Percentiles rank a stretch among this genome's conserved stretches.
Evolutionary conservation across 2,113 vertebrate genomes (phyloP).

Genomic region (Rhinogobius similis): DNA sequence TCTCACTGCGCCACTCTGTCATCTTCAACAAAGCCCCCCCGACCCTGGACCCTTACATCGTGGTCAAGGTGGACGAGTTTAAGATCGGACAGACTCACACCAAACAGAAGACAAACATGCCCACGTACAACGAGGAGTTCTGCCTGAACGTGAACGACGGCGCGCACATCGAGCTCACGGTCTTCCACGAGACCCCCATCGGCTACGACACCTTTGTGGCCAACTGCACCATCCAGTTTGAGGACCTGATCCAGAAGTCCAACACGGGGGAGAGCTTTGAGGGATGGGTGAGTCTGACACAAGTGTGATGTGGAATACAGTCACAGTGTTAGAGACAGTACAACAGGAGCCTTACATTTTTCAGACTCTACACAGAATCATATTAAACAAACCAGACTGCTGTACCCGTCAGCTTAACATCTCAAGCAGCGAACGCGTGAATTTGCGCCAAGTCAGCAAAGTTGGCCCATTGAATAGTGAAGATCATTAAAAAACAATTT

Average conservation of each 20-base stretch:
- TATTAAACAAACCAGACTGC: too few relatives aligned
- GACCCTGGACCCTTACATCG: constrained; percentile 90
- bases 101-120: constrained; percentile 94
- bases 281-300: constrained; percentile 89
- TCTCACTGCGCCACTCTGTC: constrained; percentile 88
- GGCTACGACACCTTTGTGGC: constrained; percentile 98
- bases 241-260: constrained; percentile 83
- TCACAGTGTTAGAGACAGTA: not conserved
- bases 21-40: constrained; percentile 85
- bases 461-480: too few relatives aligned
- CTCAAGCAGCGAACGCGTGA: too few relatives aligned
- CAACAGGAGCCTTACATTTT: not conserved
- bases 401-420: too few relatives aligned
- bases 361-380: too few relatives aligned
- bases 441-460: too few relatives aligned
- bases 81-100: constrained; percentile 92
- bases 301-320: not conserved
- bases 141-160: constrained; percentile 84
- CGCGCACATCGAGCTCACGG: constrained; percentile 87
- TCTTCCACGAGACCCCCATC: constrained; percentile 96
- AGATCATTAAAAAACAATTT: too few relatives aligned
- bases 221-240: constrained; percentile 90
- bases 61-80: constrained; percentile 92
- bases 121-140: constrained; percentile 97
- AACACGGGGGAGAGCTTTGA: constrained; percentile 86